Conservation (phyloP, 2,888 invertebrate species). For the Hyles lineata region DNA sequence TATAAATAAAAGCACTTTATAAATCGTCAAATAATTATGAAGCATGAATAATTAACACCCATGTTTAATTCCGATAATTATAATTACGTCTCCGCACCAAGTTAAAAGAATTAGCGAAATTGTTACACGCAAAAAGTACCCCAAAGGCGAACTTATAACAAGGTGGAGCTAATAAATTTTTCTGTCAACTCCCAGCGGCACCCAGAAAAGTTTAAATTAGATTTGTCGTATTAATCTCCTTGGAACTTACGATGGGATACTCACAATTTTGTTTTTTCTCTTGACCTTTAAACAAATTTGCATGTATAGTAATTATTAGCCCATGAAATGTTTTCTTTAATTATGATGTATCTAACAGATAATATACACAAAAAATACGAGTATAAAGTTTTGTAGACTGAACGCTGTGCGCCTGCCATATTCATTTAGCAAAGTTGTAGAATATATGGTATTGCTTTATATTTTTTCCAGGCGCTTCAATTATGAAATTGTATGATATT, state of each 20-base stretch:
- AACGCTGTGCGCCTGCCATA: not conserved
- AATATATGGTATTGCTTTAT: not conserved
- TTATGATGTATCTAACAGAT: not conserved
- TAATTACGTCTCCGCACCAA: not conserved
- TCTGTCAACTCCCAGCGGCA: constrained; percentile 45
- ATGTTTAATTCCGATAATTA: constrained; percentile 14
- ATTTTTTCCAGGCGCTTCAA: not conserved
- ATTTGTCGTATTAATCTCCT: constrained; percentile 47
- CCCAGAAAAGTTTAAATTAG: constrained; percentile 49
- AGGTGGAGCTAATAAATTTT: constrained; percentile 48
- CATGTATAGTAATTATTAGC: not conserved
- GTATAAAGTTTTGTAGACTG: not conserved
- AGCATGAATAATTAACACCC: too few relatives aligned
- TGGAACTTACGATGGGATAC: constrained; percentile 40
- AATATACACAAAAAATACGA: not conserved
- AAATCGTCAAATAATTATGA: too few relatives aligned
- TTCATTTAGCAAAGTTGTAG: not conserved
- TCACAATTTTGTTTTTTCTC: constrained; percentile 37
- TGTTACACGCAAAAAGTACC: constrained; percentile 40
- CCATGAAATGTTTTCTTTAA: too few relatives aligned
- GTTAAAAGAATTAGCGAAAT: constrained; percentile 18
- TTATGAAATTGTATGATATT: too few relatives aligned
- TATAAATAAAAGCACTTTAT: too few relatives aligned
- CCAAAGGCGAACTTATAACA: constrained; percentile 42
- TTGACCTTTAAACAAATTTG: constrained; percentile 32